A percentile compares a stretch with the other conserved stretches of the same genome.
Conservation (phyloP, 2,888 invertebrate species). For the Bombylius major region DNA sequence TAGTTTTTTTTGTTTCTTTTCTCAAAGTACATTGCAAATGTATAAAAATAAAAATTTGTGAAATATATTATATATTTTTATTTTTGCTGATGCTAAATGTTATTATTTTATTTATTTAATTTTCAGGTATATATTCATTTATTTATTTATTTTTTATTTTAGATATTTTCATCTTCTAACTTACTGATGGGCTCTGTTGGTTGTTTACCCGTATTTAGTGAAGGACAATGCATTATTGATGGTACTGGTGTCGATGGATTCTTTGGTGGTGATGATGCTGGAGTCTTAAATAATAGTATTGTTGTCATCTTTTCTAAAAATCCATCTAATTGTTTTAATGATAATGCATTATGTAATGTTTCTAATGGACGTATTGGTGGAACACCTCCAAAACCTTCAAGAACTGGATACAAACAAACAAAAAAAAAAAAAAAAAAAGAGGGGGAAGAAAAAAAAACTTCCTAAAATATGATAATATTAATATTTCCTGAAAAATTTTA, state of each 20-base stretch:
- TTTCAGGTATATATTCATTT: neutral
- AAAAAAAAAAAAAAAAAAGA: conserved; percentile 1
- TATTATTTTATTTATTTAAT: no score
- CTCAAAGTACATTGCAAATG: no score
- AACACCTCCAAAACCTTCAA: conserved; percentile 81
- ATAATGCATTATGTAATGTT: conserved; percentile 93
- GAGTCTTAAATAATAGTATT: conserved; percentile 58
- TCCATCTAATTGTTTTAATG: conserved; percentile 76
- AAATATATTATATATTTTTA: no score
- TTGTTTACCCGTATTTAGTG: neutral
- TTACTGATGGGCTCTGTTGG: neutral
- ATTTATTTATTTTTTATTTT: neutral
- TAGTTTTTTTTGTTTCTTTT: no score
- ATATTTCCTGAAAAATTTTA: no score
- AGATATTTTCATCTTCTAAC: neutral
- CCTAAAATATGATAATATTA: no score
- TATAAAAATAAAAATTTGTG: no score
- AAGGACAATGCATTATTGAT: conserved; percentile 24
- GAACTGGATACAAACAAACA: conserved; percentile 39
- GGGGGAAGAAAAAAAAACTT: neutral
- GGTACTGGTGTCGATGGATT: conserved; percentile 44
- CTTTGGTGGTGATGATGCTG: conserved; percentile 57
- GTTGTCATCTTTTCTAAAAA: conserved; percentile 80
- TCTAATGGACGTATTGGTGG: conserved; percentile 94
- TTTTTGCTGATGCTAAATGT: no score